A percentile compares a stretch with the other conserved stretches of the same genome.
Conservation (phyloP, 1,140 invertebrate species). For the Macrobrachium nipponense region DNA sequence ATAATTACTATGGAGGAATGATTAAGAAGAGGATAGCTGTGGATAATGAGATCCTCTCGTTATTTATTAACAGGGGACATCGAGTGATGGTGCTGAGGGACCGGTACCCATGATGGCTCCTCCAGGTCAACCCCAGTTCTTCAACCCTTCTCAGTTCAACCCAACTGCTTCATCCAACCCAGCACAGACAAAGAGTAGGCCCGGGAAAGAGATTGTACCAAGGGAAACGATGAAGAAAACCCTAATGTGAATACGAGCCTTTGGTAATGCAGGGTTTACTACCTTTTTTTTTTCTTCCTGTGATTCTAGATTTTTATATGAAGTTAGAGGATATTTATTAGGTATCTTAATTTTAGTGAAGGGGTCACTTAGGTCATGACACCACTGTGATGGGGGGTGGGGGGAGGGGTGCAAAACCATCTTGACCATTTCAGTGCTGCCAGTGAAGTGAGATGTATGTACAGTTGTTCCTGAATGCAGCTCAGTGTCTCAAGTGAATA, state of each 20-base stretch:
- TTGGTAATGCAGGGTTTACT: not conserved
- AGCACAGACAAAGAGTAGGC: conserved; percentile 8
- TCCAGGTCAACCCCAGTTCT: conserved; percentile 44
- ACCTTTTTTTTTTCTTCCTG: conserved; percentile 17
- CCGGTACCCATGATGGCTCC: conserved; percentile 39
- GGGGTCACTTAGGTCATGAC: not conserved
- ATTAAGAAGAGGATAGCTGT: not conserved
- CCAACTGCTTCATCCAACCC: not conserved
- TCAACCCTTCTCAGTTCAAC: conserved; percentile 42
- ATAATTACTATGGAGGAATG: not conserved
- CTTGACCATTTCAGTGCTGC: no score
- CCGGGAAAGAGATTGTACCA: conserved; percentile 17
- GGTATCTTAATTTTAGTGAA: not conserved
- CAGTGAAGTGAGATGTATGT: no score
- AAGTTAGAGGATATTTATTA: conserved; percentile 10
- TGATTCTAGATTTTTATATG: conserved; percentile 31
- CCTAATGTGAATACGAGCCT: not conserved
- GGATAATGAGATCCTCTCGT: not conserved
- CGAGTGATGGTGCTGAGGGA: conserved; percentile 27
- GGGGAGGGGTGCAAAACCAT: no score
- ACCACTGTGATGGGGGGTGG: not conserved
- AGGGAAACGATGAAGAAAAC: not conserved
- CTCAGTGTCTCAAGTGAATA: no score
- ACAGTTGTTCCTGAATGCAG: no score
- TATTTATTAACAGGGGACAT: conserved; percentile 38